Conservation (phyloP, 2,113 vertebrate genomes). For the Tonatia bakeri region DNA sequence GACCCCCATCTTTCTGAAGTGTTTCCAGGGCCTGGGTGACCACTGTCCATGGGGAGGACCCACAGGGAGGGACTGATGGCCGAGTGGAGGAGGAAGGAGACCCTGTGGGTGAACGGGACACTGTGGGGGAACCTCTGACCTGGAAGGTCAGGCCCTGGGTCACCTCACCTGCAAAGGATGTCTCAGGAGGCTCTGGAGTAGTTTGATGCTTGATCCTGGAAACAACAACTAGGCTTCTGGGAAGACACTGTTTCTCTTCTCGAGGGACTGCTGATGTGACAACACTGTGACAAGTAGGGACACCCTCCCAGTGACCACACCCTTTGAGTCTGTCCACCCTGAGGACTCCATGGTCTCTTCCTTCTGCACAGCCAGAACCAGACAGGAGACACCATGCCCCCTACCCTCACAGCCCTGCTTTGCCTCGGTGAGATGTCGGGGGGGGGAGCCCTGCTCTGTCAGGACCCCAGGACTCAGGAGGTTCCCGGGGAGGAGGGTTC, state of each 20-base stretch:
- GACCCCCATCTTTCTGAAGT: background rate
- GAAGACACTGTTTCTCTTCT: background rate
- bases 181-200: background rate
- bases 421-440: background rate
- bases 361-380: accelerated
- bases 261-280: background rate
- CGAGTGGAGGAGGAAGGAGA: background rate
- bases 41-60: background rate
- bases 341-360: background rate
- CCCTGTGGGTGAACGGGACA: background rate
- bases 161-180: background rate
- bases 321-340: background rate
- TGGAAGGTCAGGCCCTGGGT: background rate
- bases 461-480: background rate
- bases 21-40: too few species aligned
- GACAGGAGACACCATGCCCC: background rate
- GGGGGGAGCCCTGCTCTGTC: accelerated
- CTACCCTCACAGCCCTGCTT: background rate
- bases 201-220: background rate
- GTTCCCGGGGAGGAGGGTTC: background rate
- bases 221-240: background rate
- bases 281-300: accelerated
- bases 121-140: background rate
- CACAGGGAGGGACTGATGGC: background rate
- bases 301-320: background rate